A percentile compares a stretch with the other conserved stretches of the same genome.
phyloP scores from a whole-genome alignment of 2,888 invertebrate genomes.

The Lasiommata megera region DNA sequence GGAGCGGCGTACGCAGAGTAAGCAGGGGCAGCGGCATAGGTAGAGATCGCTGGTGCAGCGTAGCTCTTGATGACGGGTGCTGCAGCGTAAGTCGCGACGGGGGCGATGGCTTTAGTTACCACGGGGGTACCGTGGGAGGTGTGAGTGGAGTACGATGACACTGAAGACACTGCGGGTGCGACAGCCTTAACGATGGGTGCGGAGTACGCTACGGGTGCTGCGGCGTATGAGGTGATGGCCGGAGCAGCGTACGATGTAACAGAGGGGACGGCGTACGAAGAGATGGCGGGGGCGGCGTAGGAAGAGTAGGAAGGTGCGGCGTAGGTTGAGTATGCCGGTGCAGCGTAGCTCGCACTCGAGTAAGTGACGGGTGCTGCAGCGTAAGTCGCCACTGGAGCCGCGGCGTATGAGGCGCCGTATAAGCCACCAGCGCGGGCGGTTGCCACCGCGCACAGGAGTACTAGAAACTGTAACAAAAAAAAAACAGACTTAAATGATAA shows the following conservation, averaged over 20 bases:
- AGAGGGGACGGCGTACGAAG: constrained; percentile 51
- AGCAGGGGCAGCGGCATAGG: constrained; percentile 53
- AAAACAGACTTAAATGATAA: neutral
- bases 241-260: constrained; percentile 39
- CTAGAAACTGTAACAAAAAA: constrained; percentile 67
- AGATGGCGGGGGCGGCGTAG: constrained; percentile 36
- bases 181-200: constrained; percentile 51
- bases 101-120: constrained; percentile 47
- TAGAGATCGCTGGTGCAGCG: constrained; percentile 61
- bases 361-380: constrained; percentile 52
- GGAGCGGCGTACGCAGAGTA: constrained; percentile 65
- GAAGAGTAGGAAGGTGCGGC: constrained; percentile 44
- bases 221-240: constrained; percentile 44
- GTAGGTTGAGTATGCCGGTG: constrained; percentile 42
- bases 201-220: constrained; percentile 62
- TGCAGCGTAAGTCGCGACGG: constrained; percentile 72
- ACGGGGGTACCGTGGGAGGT: constrained; percentile 44
- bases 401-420: constrained; percentile 68
- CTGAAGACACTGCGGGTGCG: constrained; percentile 43
- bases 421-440: constrained; percentile 81
- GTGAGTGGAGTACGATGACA: constrained; percentile 44
- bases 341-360: constrained; percentile 38
- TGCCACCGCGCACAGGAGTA: constrained; percentile 82
- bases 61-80: constrained; percentile 61
- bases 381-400: constrained; percentile 53